Evolutionary conservation across 2,797 vertebrate genomes (phyloP), one percentile per base, ranked within the genome.

Genomic region (Rhinogobio ventralis): DNA sequence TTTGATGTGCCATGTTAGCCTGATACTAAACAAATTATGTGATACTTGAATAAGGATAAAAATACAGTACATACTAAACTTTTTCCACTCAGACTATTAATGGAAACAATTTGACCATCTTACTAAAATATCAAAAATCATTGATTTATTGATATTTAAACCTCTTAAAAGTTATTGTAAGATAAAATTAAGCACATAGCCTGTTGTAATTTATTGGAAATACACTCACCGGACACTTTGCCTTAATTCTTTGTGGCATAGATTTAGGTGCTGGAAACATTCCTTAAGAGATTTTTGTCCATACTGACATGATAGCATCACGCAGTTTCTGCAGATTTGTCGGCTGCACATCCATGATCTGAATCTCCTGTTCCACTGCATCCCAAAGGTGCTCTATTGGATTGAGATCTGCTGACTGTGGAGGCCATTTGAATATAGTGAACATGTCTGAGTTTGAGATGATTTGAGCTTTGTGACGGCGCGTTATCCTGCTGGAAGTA

Each of bases 261-360:
- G 51, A 57, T 57, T 57, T 4, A 57, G 20, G 0, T 10, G 23
- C 53, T 57, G 23, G 15, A 51, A 51, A 51, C 15, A 17, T 49
- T 49, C 36, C 15, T 49, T 46, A 3, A 46, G 45, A 46, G 45
- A 46, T 28, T 28, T 73, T 73, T 13, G 45, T 45, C 69, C 42
- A 49, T 72, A 53, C 33, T 78, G 86, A 91, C 82, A 88, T 89
- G 83, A 89, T 72, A 55, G 80, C 82, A 88, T 92, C 89, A 91
- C n/a, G 0, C 82, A 90, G 88, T 90, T 91, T 85, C 46, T 74
- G 72, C 72, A 49, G 72, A 53, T 75, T 74, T 74, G 39, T 74
- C 25, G 46, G 46, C 25, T 74, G 46, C 60, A 67, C 77, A n/a
- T 51, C 5, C 51, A 57, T 57, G 28, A 75, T 51, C 13, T 0